Evolutionary conservation across 2,113 vertebrate species (phyloP).

Genomic region (Etheostoma cragini): DNA sequence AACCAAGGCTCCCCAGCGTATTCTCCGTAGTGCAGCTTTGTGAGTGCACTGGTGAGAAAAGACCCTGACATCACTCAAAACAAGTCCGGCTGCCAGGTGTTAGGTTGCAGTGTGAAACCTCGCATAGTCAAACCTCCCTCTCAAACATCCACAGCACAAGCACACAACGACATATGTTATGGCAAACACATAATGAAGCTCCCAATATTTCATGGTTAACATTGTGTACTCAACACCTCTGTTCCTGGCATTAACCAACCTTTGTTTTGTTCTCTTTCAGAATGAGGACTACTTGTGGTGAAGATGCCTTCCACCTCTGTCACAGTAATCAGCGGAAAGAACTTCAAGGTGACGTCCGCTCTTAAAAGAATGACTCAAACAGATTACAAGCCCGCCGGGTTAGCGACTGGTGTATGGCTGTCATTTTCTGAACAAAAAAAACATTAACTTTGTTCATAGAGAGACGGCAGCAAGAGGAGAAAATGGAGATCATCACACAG

Average conservation of each 20-base stretch:
- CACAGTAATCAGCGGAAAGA: constrained; percentile 14
- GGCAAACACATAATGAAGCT: constrained; percentile 31
- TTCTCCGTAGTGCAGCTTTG: constrained; percentile 19
- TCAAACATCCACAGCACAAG: constrained; percentile 48
- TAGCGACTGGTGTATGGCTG: constrained; percentile 20
- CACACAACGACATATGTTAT: constrained; percentile 40
- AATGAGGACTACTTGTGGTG: background rate
- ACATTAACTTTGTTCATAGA: constrained; percentile 67
- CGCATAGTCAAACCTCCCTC: constrained; percentile 51
- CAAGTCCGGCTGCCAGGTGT: constrained; percentile 51
- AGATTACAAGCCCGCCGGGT: constrained; percentile 43
- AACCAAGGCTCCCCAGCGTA: background rate
- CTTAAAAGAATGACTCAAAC: background rate
- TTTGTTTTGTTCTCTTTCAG: background rate
- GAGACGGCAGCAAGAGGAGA: constrained; percentile 59
- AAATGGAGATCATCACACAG: constrained; percentile 66
- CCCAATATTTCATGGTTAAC: constrained; percentile 22
- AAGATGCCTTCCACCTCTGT: background rate
- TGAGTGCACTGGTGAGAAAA: constrained; percentile 39
- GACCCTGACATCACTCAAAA: constrained; percentile 49
- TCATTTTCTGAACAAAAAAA: constrained; percentile 64
- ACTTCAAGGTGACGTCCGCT: constrained; percentile 6
- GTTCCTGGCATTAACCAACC: background rate
- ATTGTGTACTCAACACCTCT: constrained; percentile 16
- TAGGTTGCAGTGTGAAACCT: constrained; percentile 41